Base-by-base conservation (phyloP, 2,113 vertebrate species). In the Chionodraco myersi region DNA sequence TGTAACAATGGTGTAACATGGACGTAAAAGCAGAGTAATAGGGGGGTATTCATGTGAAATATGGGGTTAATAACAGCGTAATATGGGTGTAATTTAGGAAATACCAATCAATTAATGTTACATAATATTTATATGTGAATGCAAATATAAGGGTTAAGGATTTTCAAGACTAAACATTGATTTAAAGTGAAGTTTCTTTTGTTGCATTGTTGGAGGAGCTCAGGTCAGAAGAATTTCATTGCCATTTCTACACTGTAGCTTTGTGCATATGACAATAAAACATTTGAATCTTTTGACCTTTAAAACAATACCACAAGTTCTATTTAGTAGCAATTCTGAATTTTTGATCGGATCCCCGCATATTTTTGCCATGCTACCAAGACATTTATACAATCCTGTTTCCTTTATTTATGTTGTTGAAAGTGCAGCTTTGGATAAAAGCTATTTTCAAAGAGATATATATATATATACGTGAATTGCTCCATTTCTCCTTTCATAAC, bases 401-500 rank as follows among this genome's bases (percentile, higher is more conserved):
- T 21, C 10, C 15, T 47, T 23, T 54, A 64, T 66, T 61, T 66
- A 0, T 36, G 21, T 6, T 14, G 12, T 49, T 65, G 11, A 63
- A 26, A 45, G 21, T 64, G 23, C 10, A 30, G 69, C 14, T 34
- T 34, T 30, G 44, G 26, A 26, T 26, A 30, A 30, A 2, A 72
- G 49, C 41, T 49, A 21, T 41, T 51, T 49, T 18, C 10, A 52
- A 47, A 60, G 14, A 47, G 18, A 21, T 21, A 21, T 21, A 21
- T 21, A 21, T n/a, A 30, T 53, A 56, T 3, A 30, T 57, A 10
- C 23, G 26, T 14, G 6, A 77, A 61, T 80, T 70, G 72, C 64
- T 82, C 77, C 54, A 44, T 72, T 59, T 88, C 47, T 70, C 67
- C 77, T 86, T 80, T 66, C 54, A 86, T 82, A 90, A 87, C 83